Conservation (phyloP, 2,888 invertebrate genomes). For the Lymantria dispar region DNA sequence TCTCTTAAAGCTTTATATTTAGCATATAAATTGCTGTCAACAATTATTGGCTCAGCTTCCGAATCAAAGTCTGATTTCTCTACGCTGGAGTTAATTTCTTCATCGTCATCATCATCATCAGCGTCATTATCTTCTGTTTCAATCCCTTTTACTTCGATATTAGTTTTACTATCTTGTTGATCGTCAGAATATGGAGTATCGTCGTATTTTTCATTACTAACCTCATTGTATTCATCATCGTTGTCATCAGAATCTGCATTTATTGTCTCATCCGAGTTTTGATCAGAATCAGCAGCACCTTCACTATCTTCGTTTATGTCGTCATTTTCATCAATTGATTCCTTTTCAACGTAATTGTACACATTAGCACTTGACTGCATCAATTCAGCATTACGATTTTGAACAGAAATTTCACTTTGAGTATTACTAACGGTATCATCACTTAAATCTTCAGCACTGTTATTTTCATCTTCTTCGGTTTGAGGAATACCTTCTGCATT, state of each 20-base stretch:
- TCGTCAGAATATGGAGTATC: constrained; percentile 29
- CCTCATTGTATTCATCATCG: constrained; percentile 3
- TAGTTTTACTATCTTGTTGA: constrained; percentile 25
- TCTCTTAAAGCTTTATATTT: constrained; percentile 47
- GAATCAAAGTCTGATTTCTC: constrained; percentile 2
- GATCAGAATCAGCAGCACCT: constrained; percentile 11
- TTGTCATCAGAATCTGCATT: constrained; percentile 13
- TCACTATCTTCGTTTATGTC: constrained; percentile 16
- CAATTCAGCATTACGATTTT: constrained; percentile 41
- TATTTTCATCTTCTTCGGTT: constrained; percentile 33
- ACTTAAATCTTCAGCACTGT: constrained; percentile 47
- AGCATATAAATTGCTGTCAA: constrained; percentile 39
- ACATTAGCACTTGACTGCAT: constrained; percentile 54
- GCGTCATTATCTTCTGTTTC: constrained; percentile 19
- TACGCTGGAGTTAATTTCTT: constrained; percentile 10
- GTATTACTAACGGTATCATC: constrained; percentile 32
- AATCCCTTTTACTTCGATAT: constrained; percentile 24
- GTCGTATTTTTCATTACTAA: constrained; percentile 23
- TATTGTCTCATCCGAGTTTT: constrained; percentile 11
- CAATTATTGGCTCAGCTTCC: constrained; percentile 21
- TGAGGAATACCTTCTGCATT: constrained; percentile 16
- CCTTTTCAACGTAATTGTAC: constrained; percentile 46
- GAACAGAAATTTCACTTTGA: constrained; percentile 20
- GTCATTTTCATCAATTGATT: constrained; percentile 29
- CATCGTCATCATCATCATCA: constrained; percentile 16